Conservation (phyloP, 2,113 vertebrate genomes). For the Catagonus wagneri region DNA sequence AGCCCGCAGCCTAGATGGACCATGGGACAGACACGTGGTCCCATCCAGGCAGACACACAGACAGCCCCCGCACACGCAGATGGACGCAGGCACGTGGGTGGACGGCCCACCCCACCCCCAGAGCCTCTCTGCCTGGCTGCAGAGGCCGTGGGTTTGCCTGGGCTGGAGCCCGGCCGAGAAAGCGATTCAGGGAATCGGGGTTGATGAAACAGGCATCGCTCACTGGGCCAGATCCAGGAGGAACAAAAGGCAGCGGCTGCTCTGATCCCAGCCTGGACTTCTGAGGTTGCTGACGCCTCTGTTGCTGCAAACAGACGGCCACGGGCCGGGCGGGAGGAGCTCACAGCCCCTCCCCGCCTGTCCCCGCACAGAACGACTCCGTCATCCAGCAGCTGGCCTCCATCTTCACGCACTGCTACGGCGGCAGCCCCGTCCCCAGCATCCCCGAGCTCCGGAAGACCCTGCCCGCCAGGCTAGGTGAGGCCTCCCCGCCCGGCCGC, state of each 20-base stretch:
- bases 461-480: slow-evolving; percentile 96
- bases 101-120: background rate
- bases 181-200: background rate
- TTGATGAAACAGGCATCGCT: background rate
- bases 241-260: background rate
- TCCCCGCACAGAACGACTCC: slow-evolving; percentile 92
- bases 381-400: slow-evolving; percentile 93
- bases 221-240: background rate
- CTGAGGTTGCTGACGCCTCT: background rate
- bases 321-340: accelerated
- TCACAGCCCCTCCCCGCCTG: background rate
- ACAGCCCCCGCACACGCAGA: background rate
- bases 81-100: background rate
- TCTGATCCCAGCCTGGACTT: background rate
- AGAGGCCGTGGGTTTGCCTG: background rate
- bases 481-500: background rate
- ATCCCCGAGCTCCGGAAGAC: slow-evolving; percentile 92
- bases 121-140: background rate
- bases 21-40: background rate
- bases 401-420: slow-evolving; percentile 96
- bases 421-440: slow-evolving; percentile 93
- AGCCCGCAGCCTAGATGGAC: background rate
- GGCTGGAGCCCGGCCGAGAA: background rate
- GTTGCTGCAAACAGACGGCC: background rate
- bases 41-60: accelerated